A percentile compares a stretch with the other conserved stretches of the same genome.
Evolutionary conservation across 2,888 invertebrate species (phyloP).

Genomic region (Ptychoptera contaminata): DNA sequence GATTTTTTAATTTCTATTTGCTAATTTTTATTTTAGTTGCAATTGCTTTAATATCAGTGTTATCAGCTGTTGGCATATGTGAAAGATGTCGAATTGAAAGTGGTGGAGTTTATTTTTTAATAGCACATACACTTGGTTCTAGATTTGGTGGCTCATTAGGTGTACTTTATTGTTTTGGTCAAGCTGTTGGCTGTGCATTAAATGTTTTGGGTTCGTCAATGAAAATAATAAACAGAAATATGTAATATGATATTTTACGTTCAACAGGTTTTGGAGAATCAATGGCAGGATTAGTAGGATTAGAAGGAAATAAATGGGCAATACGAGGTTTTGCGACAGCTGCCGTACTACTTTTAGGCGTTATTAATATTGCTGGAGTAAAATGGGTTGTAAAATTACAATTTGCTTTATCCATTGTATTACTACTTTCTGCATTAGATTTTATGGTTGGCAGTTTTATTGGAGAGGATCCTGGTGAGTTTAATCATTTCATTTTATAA

Average conservation of each 20-base stretch:
- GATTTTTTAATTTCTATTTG: not conserved
- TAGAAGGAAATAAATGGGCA: constrained; percentile 58
- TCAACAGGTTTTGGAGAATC: constrained; percentile 80
- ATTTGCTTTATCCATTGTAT: constrained; percentile 68
- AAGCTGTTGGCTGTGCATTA: constrained; percentile 92
- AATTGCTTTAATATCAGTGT: constrained; percentile 78
- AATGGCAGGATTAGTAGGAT: constrained; percentile 68
- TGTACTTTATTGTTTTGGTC: constrained; percentile 86
- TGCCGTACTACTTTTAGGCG: constrained; percentile 70
- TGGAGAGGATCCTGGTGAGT: constrained; percentile 35
- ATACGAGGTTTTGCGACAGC: constrained; percentile 76
- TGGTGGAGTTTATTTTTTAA: constrained; percentile 93
- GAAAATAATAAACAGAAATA: not conserved
- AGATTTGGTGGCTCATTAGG: constrained; percentile 87
- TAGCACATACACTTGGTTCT: constrained; percentile 88
- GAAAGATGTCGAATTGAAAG: constrained; percentile 88
- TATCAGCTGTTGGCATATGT: constrained; percentile 93
- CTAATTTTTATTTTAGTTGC: constrained; percentile 45
- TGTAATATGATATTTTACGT: too few relatives aligned
- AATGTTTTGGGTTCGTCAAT: constrained; percentile 51
- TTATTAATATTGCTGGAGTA: constrained; percentile 90
- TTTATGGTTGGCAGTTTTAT: constrained; percentile 89
- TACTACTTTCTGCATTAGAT: constrained; percentile 79
- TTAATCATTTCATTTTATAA: too few relatives aligned
- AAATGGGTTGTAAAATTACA: constrained; percentile 97